Evolutionary conservation across 2,888 invertebrate species (phyloP).

Genomic region (Chironomus riparius): DNA sequence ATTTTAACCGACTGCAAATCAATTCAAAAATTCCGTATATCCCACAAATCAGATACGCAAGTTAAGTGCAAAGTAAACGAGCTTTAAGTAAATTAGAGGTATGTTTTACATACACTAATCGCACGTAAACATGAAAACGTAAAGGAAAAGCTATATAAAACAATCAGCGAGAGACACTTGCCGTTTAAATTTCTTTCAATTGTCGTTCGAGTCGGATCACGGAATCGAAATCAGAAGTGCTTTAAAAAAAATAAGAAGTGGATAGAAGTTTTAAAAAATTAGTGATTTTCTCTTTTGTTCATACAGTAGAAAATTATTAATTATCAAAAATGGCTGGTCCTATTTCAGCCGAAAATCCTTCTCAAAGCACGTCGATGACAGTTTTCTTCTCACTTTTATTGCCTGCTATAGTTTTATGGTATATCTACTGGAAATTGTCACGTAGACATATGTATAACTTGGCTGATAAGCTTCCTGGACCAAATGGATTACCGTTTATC

Average conservation of each 20-base stretch:
- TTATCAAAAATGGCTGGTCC: conserved; percentile 41
- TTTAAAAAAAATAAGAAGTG: neutral
- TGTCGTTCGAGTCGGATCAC: conserved; percentile 5
- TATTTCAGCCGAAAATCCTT: conserved; percentile 44
- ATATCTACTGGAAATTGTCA: conserved; percentile 65
- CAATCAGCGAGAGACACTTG: neutral
- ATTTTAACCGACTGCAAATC: too few species aligned
- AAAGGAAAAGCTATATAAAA: conserved; percentile 9
- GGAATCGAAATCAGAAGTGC: neutral
- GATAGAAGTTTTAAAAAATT: neutral
- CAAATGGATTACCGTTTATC: conserved; percentile 58
- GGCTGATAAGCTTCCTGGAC: conserved; percentile 64
- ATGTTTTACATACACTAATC: neutral
- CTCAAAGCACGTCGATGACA: conserved; percentile 47
- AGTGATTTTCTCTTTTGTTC: too few species aligned
- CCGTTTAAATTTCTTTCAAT: neutral
- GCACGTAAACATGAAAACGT: neutral
- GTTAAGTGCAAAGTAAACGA: neutral
- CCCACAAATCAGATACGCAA: neutral
- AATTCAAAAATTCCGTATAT: neutral
- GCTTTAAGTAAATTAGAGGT: neutral
- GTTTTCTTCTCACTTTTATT: conserved; percentile 65
- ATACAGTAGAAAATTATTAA: neutral
- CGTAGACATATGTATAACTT: conserved; percentile 61
- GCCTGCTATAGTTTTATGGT: conserved; percentile 60